These are phyloP conservation scores for Loripinus fragilis DNA, from an alignment of 2,888 invertebrate genomes.

Conservation along the genomic window DNA sequence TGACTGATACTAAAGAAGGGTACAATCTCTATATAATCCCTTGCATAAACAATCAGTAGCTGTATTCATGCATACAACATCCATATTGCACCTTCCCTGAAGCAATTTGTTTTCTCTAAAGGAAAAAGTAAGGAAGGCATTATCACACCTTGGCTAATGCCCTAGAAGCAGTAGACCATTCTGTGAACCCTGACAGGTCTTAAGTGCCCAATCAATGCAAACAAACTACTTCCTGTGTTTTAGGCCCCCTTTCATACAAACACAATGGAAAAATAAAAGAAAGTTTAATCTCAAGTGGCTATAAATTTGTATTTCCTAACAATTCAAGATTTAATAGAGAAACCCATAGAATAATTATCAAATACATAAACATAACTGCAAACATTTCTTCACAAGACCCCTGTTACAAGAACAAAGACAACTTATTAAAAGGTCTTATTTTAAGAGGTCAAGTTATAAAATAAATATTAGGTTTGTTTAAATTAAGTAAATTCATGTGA, in stretches of 20 bases:
- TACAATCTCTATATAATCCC: background rate
- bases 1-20: background rate
- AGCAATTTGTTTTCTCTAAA: background rate
- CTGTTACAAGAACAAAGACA: too few species aligned
- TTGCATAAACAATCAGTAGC: background rate
- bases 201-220: constrained; percentile 5
- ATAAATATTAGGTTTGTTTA: too few species aligned
- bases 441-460: too few species aligned
- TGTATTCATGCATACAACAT: background rate
- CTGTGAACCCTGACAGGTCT: background rate
- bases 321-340: too few species aligned
- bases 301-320: background rate
- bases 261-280: constrained; percentile 2
- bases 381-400: too few species aligned
- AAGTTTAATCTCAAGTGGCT: background rate
- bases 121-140: background rate
- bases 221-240: constrained; percentile 10
- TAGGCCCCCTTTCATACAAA: background rate
- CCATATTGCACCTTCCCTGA: background rate
- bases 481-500: too few species aligned
- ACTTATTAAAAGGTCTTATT: too few species aligned
- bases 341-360: too few species aligned
- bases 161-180: constrained; percentile 3
- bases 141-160: background rate
- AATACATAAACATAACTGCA: too few species aligned